Evolutionary conservation across 2,888 invertebrate species (phyloP).

Genomic region (Tupiocoris notatus): DNA sequence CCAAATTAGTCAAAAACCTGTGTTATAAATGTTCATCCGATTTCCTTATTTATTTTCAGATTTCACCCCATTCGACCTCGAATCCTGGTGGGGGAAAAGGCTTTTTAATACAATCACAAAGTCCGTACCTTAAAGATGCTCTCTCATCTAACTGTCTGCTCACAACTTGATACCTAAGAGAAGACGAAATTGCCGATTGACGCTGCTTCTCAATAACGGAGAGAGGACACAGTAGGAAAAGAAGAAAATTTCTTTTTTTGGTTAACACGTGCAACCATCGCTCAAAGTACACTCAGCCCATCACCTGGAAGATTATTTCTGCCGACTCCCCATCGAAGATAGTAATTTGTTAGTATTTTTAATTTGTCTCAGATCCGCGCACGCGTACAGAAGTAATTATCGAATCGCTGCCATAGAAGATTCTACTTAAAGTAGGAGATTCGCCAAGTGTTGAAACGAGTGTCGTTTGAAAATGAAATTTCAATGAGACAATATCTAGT

Average conservation of each 20-base stretch:
- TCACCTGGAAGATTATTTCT: not conserved
- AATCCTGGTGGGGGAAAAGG: constrained; percentile 87
- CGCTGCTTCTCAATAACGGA: too few relatives aligned
- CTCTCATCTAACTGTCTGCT: too few relatives aligned
- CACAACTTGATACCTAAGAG: not conserved
- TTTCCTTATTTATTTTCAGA: constrained; percentile 57
- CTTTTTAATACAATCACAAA: constrained; percentile 82
- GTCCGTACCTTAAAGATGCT: constrained; percentile 55
- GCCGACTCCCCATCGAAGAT: not conserved
- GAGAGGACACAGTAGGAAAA: too few relatives aligned
- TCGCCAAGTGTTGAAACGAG: not conserved
- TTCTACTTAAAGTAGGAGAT: not conserved
- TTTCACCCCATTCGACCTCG: constrained; percentile 86
- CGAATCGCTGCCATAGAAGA: too few relatives aligned
- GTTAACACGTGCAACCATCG: not conserved
- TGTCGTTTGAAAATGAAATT: constrained; percentile 7
- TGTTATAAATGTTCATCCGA: too few relatives aligned
- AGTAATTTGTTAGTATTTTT: not conserved
- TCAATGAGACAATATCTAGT: constrained; percentile 22
- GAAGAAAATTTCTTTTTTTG: not conserved
- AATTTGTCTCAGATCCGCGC: too few relatives aligned
- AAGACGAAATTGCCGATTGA: not conserved
- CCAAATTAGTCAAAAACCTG: too few relatives aligned
- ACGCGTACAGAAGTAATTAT: too few relatives aligned
- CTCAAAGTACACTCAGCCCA: not conserved